Evolutionary conservation across 2,888 invertebrate species (phyloP), one percentile per base, ranked within the genome.

Genomic region (Aphodius sticticus): DNA sequence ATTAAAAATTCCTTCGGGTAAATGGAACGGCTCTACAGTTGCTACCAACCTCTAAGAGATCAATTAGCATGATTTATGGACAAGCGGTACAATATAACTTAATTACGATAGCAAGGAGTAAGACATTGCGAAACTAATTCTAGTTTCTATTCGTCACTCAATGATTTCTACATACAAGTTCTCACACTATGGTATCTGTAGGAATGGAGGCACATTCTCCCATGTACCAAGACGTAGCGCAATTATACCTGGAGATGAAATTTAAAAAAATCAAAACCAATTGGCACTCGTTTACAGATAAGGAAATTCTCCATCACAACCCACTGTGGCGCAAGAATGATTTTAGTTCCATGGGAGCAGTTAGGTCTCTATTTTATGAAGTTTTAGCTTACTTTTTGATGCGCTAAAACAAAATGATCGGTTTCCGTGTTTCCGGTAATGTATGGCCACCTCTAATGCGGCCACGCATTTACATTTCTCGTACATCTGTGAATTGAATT

Each of bases 401-500:
- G 53, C 7, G 53, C 53, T 53, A 53, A 53, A 53, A 53, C 53
- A 5, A 12, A 53, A 53, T 53, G 53, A 53, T 53, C 53, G 6
- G 53, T 53, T 53, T 53, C 12, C 53, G 53, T 53, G 53, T 53
- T 53, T 53, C 53, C 3, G 53, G 53, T 53, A 53, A 53, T 53
- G 53, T 53, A 53, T 53, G 12, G 53, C 53, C 12, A 53, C 53
- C 53, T 53, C 53, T 53, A 53, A 53, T 53, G 53, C 53, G 53
- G 26, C 26, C 3, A 0, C 53, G 53, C 53, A 53, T 53, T 53
- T 53, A 53, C 53, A 53, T 53, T 53, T 53, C 53, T 53, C 53
- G 53, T 53, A 53, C 53, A 53, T 53, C 53, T 53, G 53, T 53
- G 53, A 53, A 53, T 53, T 53, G 53, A 53, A 53, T 53, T 53